Evolutionary conservation across 2,113 vertebrate species (phyloP).

Genomic region (Muntiacus muntjak): DNA sequence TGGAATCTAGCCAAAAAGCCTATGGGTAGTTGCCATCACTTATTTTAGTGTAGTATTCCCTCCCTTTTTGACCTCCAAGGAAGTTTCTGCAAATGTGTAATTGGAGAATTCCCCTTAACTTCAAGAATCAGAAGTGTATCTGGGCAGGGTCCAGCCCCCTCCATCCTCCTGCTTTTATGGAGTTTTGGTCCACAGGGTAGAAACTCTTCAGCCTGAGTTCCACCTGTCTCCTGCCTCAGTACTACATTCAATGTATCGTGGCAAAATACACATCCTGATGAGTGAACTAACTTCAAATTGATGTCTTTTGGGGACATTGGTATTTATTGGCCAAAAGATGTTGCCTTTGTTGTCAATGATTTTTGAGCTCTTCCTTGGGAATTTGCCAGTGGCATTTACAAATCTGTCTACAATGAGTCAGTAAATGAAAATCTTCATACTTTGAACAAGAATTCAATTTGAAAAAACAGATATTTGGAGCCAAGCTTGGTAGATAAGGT

Average conservation of each 20-base stretch:
- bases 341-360: background rate
- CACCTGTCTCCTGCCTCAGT: background rate
- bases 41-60: background rate
- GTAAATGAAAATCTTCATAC: background rate
- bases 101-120: background rate
- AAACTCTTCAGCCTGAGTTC: background rate
- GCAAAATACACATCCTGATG: background rate
- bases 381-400: conserved; percentile 30
- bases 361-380: conserved; percentile 21
- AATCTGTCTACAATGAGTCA: background rate
- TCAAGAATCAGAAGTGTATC: background rate
- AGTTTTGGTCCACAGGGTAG: background rate
- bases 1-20: background rate
- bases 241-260: background rate
- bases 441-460: conserved; percentile 26
- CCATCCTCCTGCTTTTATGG: background rate
- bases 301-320: background rate
- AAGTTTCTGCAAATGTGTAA: background rate
- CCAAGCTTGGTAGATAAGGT: conserved; percentile 19
- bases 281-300: background rate
- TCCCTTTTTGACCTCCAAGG: background rate
- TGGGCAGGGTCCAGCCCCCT: background rate
- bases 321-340: background rate
- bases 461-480: conserved; percentile 7
- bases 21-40: background rate